These are phyloP conservation scores for Genyomyrus donnyi DNA, from an alignment of 2,113 vertebrate species.

Conservation along the genomic window DNA sequence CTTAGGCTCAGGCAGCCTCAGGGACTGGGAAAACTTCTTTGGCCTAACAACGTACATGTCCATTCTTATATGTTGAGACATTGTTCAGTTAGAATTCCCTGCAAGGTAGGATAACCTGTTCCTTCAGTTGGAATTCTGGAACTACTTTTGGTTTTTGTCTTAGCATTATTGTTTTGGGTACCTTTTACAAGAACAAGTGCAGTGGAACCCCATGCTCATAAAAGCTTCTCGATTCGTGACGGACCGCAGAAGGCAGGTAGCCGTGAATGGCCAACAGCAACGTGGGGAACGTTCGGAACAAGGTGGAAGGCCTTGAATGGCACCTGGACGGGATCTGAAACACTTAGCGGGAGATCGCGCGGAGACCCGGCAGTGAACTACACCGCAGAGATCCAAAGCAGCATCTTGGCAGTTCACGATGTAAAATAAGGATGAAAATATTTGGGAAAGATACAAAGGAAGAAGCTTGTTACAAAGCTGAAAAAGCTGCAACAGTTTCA, in stretches of 20 bases:
- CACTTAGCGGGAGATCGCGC: not conserved
- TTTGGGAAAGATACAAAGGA: not conserved
- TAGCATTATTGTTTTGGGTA: no score
- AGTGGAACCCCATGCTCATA: not conserved
- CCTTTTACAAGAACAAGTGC: not conserved
- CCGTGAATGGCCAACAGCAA: not conserved
- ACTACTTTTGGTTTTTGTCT: not conserved
- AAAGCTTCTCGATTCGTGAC: not conserved
- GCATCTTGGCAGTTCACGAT: not conserved
- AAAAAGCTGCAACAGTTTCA: not conserved
- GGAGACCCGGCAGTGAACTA: not conserved
- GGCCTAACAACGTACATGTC: not conserved
- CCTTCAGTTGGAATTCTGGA: not conserved
- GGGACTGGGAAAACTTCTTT: not conserved
- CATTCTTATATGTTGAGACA: slow-evolving; percentile 6
- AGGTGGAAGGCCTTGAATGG: not conserved
- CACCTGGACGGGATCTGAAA: not conserved
- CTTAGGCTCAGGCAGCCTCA: not conserved
- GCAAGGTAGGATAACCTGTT: not conserved
- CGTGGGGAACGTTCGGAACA: not conserved
- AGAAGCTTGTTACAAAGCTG: not conserved
- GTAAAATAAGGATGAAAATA: not conserved
- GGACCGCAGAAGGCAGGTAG: not conserved
- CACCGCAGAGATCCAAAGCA: not conserved
- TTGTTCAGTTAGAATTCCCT: not conserved